Percentiles rank a stretch among this genome's conserved stretches.
These are phyloP conservation scores for Hirtodrosophila histrioides DNA, from an alignment of 2,888 invertebrate genomes.

Conservation along the genomic window DNA sequence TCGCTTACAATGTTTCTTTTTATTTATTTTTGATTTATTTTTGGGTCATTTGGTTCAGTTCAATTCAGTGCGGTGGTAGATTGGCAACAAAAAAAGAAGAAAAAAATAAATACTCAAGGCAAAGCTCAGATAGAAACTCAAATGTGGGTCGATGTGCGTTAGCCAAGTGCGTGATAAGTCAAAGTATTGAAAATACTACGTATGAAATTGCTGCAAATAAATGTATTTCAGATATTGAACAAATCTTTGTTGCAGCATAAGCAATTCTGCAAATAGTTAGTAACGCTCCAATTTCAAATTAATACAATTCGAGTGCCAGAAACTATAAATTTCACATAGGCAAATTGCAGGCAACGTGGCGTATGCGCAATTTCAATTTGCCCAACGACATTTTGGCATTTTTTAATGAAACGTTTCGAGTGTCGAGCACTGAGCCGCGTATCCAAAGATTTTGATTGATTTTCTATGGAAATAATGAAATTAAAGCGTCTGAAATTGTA, in stretches of 20 bases:
- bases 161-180: conserved; percentile 44
- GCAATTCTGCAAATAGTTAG: no score
- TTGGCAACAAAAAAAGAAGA: conserved; percentile 19
- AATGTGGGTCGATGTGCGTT: conserved; percentile 61
- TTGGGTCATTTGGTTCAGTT: conserved; percentile 38
- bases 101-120: conserved; percentile 39
- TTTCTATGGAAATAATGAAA: conserved; percentile 42
- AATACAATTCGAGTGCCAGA: background rate
- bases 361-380: conserved; percentile 52
- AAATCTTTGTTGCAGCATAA: no score
- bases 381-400: conserved; percentile 29
- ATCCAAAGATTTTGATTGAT: conserved; percentile 50
- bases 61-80: conserved; percentile 17
- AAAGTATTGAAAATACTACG: background rate
- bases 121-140: conserved; percentile 32
- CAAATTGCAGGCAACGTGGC: conserved; percentile 33
- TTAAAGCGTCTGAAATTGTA: conserved; percentile 24
- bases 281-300: background rate
- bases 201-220: no score
- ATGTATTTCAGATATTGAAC: no score
- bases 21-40: conserved; percentile 24
- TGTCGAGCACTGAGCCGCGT: conserved; percentile 12
- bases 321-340: conserved; percentile 3
- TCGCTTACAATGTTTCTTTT: conserved; percentile 31
- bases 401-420: conserved; percentile 54